Evolutionary conservation across 2,113 vertebrate genomes (phyloP), one percentile per base, ranked within the genome.

Genomic region (Neogobius melanostomus): DNA sequence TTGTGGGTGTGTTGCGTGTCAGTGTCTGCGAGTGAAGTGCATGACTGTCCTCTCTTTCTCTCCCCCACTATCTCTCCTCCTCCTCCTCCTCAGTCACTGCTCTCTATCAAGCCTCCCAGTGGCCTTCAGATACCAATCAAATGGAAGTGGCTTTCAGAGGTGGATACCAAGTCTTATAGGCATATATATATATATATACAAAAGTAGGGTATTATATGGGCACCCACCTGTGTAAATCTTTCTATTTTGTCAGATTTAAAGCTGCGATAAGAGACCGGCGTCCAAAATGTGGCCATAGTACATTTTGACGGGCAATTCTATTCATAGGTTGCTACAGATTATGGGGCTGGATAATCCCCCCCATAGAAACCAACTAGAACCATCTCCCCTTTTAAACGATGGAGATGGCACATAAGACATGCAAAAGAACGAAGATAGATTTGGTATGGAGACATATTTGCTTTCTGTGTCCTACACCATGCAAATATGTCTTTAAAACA

Each of bases 51-150:
- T 49, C 14, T 42, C 66, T 63, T 60, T 69, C 15, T 69, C 61
- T 63, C 51, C 70, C 65, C 17, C 52, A 67, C n/a, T 48, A 60
- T 61, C 16, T 65, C 66, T 66, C 75, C 48, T 53, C 17, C 17
- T 53, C 42, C 71, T 83, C 70, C 59, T 80, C 69, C 75, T 56
- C 53, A 56, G 76, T 66, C 48, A 47, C 70, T 66, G 68, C 73
- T 61, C 64, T 80, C 79, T 85, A 78, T 88, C 85, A 87, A 69
- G 61, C 81, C 63, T 84, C 64, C 46, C 72, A 75, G 74, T 17
- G 16, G 71, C 77, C 71, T 75, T 75, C 70, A 62, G 77, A 87
- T 82, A 72, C 77, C 44, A 82, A 80, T 90, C 79, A 80, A 77
- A 71, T 73, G 80, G 69, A 56, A 68, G 48, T 59, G 64, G 65